Conservation (phyloP, 2,888 invertebrate genomes). For the Oxyteleia sp. region DNA sequence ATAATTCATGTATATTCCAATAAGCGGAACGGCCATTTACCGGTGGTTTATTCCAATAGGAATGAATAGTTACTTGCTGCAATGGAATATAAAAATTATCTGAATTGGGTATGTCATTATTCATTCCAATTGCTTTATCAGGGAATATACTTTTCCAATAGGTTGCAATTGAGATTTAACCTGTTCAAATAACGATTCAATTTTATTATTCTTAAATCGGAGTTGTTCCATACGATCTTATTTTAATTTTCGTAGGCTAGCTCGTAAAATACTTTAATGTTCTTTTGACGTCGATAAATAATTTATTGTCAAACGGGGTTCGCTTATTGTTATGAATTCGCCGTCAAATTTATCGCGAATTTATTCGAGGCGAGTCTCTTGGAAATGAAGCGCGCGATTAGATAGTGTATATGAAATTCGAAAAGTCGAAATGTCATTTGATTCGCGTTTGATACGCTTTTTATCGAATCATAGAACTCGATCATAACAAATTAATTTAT, state of each 20-base stretch:
- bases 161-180: no score
- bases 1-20: no score
- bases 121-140: no score
- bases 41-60: no score
- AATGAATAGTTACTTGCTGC: no score
- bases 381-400: neutral
- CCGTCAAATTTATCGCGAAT: neutral
- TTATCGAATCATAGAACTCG: neutral
- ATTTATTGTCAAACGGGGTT: slow-evolving; percentile 8
- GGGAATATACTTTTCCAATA: no score
- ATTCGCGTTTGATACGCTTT: neutral
- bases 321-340: neutral
- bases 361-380: slow-evolving; percentile 7
- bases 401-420: neutral
- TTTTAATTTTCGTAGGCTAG: slow-evolving; percentile 7
- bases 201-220: no score
- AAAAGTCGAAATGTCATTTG: slow-evolving; percentile 3
- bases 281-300: slow-evolving; percentile 18
- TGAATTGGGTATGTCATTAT: no score
- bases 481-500: slow-evolving; percentile 24
- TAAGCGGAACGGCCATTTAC: no score
- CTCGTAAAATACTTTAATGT: slow-evolving; percentile 9
- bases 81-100: no score
- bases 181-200: no score
- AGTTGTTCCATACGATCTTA: slow-evolving; percentile 3